A percentile compares a stretch with the other conserved stretches of the same genome.
Evolutionary conservation across 1,140 invertebrate species (phyloP).

Genomic region (Micrasema longulum): DNA sequence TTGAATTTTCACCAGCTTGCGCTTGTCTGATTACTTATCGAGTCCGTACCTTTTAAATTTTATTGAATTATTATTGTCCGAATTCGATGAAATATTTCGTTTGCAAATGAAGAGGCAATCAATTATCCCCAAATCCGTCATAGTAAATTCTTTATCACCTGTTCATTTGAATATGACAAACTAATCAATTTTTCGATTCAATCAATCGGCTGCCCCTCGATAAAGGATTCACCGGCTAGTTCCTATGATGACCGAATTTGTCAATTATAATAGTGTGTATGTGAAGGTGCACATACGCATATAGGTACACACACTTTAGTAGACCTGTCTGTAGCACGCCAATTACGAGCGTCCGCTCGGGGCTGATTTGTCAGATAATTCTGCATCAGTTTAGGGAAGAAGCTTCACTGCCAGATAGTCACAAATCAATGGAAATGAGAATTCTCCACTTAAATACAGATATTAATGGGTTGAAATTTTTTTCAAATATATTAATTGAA

Average conservation of each 20-base stretch:
- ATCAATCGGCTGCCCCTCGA: slow-evolving; percentile 1
- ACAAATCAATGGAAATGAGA: background rate
- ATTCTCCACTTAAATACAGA: too few species aligned
- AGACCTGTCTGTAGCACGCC: slow-evolving; percentile 12
- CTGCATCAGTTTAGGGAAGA: background rate
- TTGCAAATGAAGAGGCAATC: too few species aligned
- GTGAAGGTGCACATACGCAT: background rate
- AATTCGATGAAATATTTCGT: too few species aligned
- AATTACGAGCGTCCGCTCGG: background rate
- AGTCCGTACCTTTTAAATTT: too few species aligned
- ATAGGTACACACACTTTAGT: too few species aligned
- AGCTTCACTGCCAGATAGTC: background rate
- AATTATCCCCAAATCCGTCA: too few species aligned
- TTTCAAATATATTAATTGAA: too few species aligned
- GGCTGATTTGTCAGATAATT: slow-evolving; percentile 7
- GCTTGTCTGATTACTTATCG: too few species aligned
- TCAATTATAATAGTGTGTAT: slow-evolving; percentile 1
- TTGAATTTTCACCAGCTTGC: too few species aligned
- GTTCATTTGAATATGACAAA: slow-evolving; percentile 5
- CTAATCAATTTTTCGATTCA: slow-evolving; percentile 10
- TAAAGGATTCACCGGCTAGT: slow-evolving; percentile 16
- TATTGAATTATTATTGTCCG: too few species aligned
- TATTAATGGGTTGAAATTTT: too few species aligned
- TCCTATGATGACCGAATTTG: slow-evolving; percentile 2
- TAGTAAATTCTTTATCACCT: background rate